Percentiles rank a stretch among this genome's conserved stretches.
These are phyloP conservation scores for Huso huso DNA, from an alignment of 2,797 vertebrate species.

Conservation along the genomic window DNA sequence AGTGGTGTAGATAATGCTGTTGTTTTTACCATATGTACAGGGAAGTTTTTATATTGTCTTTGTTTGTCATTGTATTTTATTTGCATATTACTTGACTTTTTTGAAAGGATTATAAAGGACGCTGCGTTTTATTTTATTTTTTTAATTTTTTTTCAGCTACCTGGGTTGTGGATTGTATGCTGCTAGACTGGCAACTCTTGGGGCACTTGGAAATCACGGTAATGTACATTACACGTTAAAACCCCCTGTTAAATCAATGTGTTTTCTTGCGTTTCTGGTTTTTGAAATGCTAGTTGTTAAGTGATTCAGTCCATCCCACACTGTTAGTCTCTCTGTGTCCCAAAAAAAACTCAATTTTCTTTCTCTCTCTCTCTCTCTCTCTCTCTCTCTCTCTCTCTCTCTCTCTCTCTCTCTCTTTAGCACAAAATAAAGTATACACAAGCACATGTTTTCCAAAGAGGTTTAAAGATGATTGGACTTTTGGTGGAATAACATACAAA, in stretches of 20 bases:
- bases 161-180: constrained; percentile 89
- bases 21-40: no score
- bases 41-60: no score
- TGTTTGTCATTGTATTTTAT: neutral
- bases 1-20: no score
- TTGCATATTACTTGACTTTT: neutral
- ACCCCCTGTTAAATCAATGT: no score
- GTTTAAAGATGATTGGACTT: constrained; percentile 82
- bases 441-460: constrained; percentile 90
- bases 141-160: constrained; percentile 60
- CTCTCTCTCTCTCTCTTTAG: no score
- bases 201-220: constrained; percentile 83
- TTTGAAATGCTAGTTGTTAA: no score
- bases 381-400: no score
- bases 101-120: neutral
- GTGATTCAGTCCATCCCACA: no score
- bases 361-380: no score
- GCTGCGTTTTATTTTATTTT: neutral
- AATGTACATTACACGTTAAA: constrained; percentile 24
- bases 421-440: constrained; percentile 62
- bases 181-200: constrained; percentile 81
- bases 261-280: no score
- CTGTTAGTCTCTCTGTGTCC: no score
- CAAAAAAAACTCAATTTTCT: no score
- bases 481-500: constrained; percentile 81